A percentile compares a stretch with the other conserved stretches of the same genome.
phyloP scores from a whole-genome alignment of 1,140 invertebrate genomes.

The Drosophila mayri region DNA sequence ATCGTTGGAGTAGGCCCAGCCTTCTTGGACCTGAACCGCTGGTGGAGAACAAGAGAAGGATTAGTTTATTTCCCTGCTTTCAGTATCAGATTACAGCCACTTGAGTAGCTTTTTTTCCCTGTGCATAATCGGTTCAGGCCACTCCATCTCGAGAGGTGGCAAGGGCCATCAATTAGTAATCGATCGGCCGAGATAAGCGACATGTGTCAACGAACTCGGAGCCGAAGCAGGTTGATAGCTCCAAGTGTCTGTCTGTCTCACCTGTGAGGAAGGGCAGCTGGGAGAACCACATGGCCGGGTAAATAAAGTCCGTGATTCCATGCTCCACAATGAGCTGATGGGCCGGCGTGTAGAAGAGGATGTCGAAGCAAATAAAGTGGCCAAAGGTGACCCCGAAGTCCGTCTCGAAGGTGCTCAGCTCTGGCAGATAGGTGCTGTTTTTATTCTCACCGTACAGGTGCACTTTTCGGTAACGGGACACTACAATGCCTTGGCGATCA shows the following conservation, averaged over 20 bases:
- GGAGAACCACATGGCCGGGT: slow-evolving; percentile 90
- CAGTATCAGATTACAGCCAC: slow-evolving; percentile 2
- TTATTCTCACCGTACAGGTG: slow-evolving; percentile 87
- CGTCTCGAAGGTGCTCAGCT: slow-evolving; percentile 88
- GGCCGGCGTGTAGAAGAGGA: slow-evolving; percentile 89
- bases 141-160: slow-evolving; percentile 29
- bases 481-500: slow-evolving; percentile 86
- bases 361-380: slow-evolving; percentile 92
- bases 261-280: slow-evolving; percentile 90
- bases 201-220: slow-evolving; percentile 31
- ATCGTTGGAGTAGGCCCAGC: slow-evolving; percentile 85
- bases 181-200: slow-evolving; percentile 16
- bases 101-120: background rate
- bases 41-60: background rate
- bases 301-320: slow-evolving; percentile 89
- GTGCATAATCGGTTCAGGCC: slow-evolving; percentile 18
- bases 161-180: slow-evolving; percentile 33
- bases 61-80: background rate
- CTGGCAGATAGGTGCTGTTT: slow-evolving; percentile 67
- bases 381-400: slow-evolving; percentile 94
- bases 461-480: slow-evolving; percentile 91
- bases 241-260: slow-evolving; percentile 55
- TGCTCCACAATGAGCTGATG: slow-evolving; percentile 50
- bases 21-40: slow-evolving; percentile 85
- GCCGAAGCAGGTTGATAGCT: background rate